These are phyloP conservation scores for Sturmia bella DNA, from an alignment of 2,888 invertebrate genomes.

Conservation along the genomic window DNA sequence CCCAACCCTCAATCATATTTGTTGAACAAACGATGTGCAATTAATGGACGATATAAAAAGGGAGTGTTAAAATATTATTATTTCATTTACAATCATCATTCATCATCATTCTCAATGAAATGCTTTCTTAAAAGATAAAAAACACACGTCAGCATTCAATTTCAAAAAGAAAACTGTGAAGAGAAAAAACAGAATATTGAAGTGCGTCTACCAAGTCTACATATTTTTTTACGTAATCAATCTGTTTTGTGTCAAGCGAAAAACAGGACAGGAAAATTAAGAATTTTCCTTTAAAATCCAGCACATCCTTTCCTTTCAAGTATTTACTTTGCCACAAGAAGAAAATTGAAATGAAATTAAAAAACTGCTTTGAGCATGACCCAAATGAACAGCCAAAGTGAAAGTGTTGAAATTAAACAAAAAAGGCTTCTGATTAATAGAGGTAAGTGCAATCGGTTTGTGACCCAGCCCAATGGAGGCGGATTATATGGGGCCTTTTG, in stretches of 20 bases:
- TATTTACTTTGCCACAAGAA: background rate
- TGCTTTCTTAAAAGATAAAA: conserved; percentile 42
- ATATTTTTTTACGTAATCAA: conserved; percentile 54
- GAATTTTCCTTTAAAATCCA: background rate
- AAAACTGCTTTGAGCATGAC: conserved; percentile 50
- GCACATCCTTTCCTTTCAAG: background rate
- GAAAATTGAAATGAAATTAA: conserved; percentile 40
- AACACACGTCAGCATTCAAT: background rate
- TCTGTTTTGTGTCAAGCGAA: conserved; percentile 23
- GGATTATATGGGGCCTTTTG: too few relatives aligned
- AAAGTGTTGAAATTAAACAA: conserved; percentile 46
- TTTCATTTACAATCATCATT: conserved; percentile 59
- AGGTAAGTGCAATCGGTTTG: background rate
- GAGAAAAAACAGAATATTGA: background rate
- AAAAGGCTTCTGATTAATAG: background rate
- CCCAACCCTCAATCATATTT: conserved; percentile 4
- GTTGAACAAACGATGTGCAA: conserved; percentile 37
- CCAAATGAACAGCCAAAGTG: conserved; percentile 54
- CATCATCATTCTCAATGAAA: conserved; percentile 61
- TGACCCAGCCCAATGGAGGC: too few relatives aligned
- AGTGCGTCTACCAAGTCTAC: conserved; percentile 21
- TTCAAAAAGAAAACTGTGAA: background rate
- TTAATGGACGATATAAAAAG: conserved; percentile 26
- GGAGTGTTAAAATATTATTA: conserved; percentile 58
- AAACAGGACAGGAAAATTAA: conserved; percentile 21